Percentiles rank a stretch among this genome's conserved stretches.
Conservation (phyloP, 2,888 invertebrate genomes). For the Argyra leucocephala region DNA sequence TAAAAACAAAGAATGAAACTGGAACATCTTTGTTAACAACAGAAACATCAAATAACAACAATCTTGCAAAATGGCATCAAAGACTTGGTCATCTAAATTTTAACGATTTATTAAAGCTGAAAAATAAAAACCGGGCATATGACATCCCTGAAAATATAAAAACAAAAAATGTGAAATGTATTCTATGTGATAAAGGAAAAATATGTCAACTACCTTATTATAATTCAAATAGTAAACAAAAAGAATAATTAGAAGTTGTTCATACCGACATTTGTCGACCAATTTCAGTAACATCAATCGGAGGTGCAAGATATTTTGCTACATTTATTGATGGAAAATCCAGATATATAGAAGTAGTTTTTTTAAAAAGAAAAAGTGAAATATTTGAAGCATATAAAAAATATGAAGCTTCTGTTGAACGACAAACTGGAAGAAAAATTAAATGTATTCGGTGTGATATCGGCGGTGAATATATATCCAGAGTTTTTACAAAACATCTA, state of each 20-base stretch:
- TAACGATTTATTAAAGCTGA: slow-evolving; percentile 11
- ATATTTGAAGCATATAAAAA: background rate
- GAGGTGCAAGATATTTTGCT: slow-evolving; percentile 22
- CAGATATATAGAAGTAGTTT: background rate
- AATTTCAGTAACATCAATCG: slow-evolving; percentile 20
- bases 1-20: background rate
- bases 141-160: slow-evolving; percentile 11
- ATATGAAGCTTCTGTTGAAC: background rate
- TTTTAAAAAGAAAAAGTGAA: background rate
- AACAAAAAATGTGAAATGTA: slow-evolving; percentile 12
- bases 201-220: background rate
- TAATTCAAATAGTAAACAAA: background rate
- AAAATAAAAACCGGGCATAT: slow-evolving; percentile 16
- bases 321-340: slow-evolving; percentile 23
- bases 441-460: slow-evolving; percentile 21
- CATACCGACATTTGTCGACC: slow-evolving; percentile 23
- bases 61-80: slow-evolving; percentile 14
- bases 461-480: slow-evolving; percentile 19
- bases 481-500: slow-evolving; percentile 19
- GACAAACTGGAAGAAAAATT: slow-evolving; percentile 14
- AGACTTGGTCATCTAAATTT: slow-evolving; percentile 18
- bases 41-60: background rate
- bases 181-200: slow-evolving; percentile 19
- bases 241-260: slow-evolving; percentile 16
- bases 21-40: background rate